Conservation (phyloP, 1,140 invertebrate genomes). For the Pseudomyrmex cubaensis region DNA sequence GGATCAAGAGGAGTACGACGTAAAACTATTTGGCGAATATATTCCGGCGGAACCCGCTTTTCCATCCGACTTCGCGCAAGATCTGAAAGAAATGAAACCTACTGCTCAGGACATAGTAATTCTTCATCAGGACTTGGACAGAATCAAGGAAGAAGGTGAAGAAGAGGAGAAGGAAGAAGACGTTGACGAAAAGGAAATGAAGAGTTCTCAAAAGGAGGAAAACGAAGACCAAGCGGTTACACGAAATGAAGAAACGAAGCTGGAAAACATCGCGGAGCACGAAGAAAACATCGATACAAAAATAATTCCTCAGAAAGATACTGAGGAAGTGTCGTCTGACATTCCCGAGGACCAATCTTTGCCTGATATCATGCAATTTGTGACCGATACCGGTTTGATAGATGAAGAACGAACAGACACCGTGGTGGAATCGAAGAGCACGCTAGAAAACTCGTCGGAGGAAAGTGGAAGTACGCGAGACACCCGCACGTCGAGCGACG, state of each 20-base stretch:
- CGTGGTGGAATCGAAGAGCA: background rate
- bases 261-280: slow-evolving; percentile 13
- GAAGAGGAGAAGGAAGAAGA: slow-evolving; percentile 30
- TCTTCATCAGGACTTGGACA: slow-evolving; percentile 72
- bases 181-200: background rate
- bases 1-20: background rate
- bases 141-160: slow-evolving; percentile 78
- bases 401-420: background rate
- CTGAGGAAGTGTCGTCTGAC: background rate
- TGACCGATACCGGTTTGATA: background rate
- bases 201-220: slow-evolving; percentile 63
- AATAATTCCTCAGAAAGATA: background rate
- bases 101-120: slow-evolving; percentile 67
- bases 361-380: background rate
- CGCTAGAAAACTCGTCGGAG: slow-evolving; percentile 50
- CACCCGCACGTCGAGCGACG: slow-evolving; percentile 69
- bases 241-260: too few relatives aligned
- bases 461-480: slow-evolving; percentile 70
- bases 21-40: slow-evolving; percentile 61
- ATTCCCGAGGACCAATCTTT: background rate
- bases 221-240: slow-evolving; percentile 36
- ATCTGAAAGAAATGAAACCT: slow-evolving; percentile 48
- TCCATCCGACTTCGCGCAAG: slow-evolving; percentile 64
- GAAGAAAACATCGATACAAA: slow-evolving; percentile 3
- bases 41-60: slow-evolving; percentile 38